Evolutionary conservation across 2,113 vertebrate species (phyloP).

Genomic region (Isurus oxyrinchus): DNA sequence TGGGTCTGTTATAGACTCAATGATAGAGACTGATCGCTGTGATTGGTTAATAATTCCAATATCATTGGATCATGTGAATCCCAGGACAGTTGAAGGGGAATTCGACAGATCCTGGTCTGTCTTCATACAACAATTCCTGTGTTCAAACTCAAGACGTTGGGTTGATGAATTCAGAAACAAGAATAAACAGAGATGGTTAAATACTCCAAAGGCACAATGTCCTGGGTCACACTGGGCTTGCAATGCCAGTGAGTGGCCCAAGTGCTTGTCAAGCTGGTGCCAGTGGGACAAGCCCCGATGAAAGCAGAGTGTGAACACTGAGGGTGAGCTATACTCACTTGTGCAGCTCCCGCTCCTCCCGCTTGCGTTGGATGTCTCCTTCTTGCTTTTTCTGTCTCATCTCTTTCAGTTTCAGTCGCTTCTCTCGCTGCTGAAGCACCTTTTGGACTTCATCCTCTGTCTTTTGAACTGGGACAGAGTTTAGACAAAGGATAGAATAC

Average conservation of each 20-base stretch:
- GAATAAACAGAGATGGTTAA: neutral
- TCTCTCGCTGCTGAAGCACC: slow-evolving; percentile 66
- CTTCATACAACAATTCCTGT: neutral
- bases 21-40: neutral
- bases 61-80: neutral
- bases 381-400: slow-evolving; percentile 67
- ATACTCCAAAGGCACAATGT: neutral
- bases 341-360: slow-evolving; percentile 57
- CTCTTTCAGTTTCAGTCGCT: slow-evolving; percentile 58
- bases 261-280: neutral
- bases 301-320: rapidly evolving
- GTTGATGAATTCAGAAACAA: neutral
- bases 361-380: slow-evolving; percentile 63
- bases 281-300: rapidly evolving
- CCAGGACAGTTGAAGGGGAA: neutral
- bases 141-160: neutral
- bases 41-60: neutral
- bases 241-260: neutral
- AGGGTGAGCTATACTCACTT: slow-evolving; percentile 50
- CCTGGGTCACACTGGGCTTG: neutral
- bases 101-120: neutral
- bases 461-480: slow-evolving; percentile 60
- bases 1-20: too few relatives aligned
- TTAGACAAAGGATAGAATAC: neutral
- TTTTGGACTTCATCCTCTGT: slow-evolving; percentile 67